Evolutionary conservation across 92 coral and sea anemone genomes (phyloP).

Genomic region (Siderastrea radians): DNA sequence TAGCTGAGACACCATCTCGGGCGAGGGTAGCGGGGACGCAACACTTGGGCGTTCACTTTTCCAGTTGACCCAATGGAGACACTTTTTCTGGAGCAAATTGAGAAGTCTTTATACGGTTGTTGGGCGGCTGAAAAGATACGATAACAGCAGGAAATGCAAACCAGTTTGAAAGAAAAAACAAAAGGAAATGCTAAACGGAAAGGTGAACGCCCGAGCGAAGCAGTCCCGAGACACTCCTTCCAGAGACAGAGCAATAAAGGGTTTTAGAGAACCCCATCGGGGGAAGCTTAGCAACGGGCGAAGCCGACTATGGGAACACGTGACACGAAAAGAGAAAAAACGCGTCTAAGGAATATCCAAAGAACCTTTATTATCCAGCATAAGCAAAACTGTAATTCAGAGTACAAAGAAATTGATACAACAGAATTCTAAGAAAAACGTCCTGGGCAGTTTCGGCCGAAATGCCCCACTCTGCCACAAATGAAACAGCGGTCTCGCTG

Average conservation of each 20-base stretch:
- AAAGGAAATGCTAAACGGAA: constrained; percentile 1
- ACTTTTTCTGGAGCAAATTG: not conserved
- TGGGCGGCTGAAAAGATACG: not conserved
- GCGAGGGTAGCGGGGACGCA: constrained; percentile 7
- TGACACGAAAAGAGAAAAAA: too few relatives aligned
- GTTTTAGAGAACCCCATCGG: too few relatives aligned
- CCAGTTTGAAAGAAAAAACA: not conserved
- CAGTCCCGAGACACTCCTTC: too few relatives aligned
- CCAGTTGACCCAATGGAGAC: constrained; percentile 4
- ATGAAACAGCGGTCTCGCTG: not conserved
- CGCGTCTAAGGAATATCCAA: too few relatives aligned
- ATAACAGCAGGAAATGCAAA: not conserved
- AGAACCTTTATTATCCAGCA: not conserved
- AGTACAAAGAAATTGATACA: not conserved
- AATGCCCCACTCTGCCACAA: not conserved
- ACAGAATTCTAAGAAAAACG: not conserved
- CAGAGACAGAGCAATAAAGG: too few relatives aligned
- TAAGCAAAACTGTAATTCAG: not conserved
- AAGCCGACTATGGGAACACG: too few relatives aligned
- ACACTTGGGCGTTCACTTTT: constrained; percentile 10
- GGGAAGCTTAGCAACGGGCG: too few relatives aligned
- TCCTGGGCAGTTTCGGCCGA: not conserved
- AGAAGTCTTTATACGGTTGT: not conserved
- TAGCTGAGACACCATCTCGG: not conserved
- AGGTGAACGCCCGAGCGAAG: constrained; percentile 4